Percentiles rank a stretch among this genome's conserved stretches.
phyloP scores from a whole-genome alignment of 2,113 vertebrate genomes.

The Gulo gulo region DNA sequence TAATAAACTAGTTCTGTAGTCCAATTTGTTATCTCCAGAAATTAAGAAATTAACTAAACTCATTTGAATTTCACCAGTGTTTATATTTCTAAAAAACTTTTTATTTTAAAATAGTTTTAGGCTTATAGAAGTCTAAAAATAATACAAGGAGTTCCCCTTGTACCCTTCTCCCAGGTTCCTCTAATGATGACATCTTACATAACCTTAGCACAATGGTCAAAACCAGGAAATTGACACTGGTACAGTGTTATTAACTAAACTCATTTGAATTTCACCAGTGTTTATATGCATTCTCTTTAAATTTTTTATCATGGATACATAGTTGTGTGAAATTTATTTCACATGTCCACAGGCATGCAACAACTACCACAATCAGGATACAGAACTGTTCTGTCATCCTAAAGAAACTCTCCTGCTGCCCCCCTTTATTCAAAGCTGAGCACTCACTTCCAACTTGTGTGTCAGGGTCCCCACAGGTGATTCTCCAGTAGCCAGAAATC shows the following conservation, averaged over 20 bases:
- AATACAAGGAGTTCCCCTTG: not conserved
- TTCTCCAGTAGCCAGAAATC: not conserved
- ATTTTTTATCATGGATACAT: not conserved
- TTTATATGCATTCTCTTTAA: not conserved
- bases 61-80: too few species aligned
- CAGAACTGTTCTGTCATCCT: not conserved
- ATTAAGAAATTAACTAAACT: not conserved
- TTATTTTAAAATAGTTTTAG: slow-evolving; percentile 16
- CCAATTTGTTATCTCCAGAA: not conserved
- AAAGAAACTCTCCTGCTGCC: not conserved
- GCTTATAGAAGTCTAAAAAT: not conserved
- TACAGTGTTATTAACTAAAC: not conserved
- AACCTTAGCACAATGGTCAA: not conserved
- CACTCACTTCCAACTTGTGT: not conserved
- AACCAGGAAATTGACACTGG: not conserved
- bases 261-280: not conserved
- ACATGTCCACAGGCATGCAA: not conserved
- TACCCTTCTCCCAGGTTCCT: not conserved
- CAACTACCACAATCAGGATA: not conserved
- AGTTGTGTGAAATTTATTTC: not conserved
- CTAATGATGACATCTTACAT: not conserved
- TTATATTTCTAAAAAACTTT: not conserved
- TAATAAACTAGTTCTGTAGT: not conserved
- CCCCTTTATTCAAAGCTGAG: not conserved
- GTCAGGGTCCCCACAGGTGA: not conserved